phyloP scores from a whole-genome alignment of 2,797 vertebrate species.

The Sphaeramia orbicularis region DNA sequence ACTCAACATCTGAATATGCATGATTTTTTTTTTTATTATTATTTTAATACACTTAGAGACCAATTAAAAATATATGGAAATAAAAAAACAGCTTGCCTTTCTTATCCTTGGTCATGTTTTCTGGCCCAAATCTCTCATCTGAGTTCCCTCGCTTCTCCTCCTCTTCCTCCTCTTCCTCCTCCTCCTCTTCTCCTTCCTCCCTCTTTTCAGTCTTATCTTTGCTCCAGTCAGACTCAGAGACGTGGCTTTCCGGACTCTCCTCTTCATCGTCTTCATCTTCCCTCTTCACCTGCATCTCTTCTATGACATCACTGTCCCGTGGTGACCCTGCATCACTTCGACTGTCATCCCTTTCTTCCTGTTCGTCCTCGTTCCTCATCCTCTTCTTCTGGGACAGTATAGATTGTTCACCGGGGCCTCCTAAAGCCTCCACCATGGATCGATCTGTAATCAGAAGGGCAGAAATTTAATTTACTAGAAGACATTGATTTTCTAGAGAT shows the following conservation, averaged over 20 bases:
- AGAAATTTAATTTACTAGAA: slow-evolving; percentile 47
- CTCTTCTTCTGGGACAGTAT: slow-evolving; percentile 68
- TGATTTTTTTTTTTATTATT: background rate
- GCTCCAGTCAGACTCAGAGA: slow-evolving; percentile 40
- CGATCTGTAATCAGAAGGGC: slow-evolving; percentile 68
- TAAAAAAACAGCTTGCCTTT: slow-evolving; percentile 56
- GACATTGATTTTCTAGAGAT: slow-evolving; percentile 60
- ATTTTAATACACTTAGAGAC: no score
- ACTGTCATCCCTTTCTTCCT: slow-evolving; percentile 41
- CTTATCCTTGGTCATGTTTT: slow-evolving; percentile 40
- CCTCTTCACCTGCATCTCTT: slow-evolving; percentile 48
- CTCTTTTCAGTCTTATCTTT: slow-evolving; percentile 37
- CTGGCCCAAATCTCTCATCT: slow-evolving; percentile 57
- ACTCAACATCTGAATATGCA: slow-evolving; percentile 7
- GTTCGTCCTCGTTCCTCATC: slow-evolving; percentile 41
- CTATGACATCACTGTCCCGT: slow-evolving; percentile 26
- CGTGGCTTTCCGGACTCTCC: slow-evolving; percentile 28
- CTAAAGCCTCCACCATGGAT: slow-evolving; percentile 82
- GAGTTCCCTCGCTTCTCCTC: slow-evolving; percentile 65
- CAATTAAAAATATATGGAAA: background rate
- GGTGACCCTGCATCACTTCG: slow-evolving; percentile 59
- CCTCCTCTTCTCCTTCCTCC: slow-evolving; percentile 45
- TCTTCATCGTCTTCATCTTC: slow-evolving; percentile 31
- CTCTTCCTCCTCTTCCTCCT: slow-evolving; percentile 66
- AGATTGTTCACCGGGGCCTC: slow-evolving; percentile 75